These are phyloP conservation scores for Struthidea cinerea DNA, from an alignment of 2,113 vertebrate genomes.

Conservation along the genomic window DNA sequence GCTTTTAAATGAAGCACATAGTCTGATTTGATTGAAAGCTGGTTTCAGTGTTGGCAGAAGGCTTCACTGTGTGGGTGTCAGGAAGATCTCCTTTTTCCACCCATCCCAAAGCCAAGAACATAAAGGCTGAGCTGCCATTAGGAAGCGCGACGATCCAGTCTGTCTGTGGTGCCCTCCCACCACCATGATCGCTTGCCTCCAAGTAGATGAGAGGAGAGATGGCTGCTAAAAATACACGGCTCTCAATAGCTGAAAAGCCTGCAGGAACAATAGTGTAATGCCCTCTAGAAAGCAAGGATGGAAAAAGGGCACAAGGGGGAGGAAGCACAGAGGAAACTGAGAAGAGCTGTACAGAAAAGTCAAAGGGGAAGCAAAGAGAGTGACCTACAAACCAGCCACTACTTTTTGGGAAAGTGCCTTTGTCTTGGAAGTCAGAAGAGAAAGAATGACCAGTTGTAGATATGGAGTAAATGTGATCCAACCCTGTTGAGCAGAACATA, in stretches of 20 bases:
- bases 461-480: neutral
- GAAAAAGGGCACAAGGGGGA: neutral
- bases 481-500: neutral
- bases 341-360: neutral
- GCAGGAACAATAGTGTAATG: neutral
- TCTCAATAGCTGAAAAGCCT: neutral
- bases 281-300: neutral
- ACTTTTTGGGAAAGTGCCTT: neutral
- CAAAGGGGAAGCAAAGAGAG: neutral
- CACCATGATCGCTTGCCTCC: neutral
- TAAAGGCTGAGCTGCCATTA: neutral
- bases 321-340: neutral
- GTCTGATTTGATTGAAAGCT: neutral
- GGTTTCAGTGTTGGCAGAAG: neutral
- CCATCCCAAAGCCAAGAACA: neutral
- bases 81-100: neutral
- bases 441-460: neutral
- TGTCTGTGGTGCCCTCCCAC: neutral
- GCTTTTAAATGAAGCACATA: neutral
- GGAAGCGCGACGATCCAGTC: neutral
- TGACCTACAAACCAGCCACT: constrained; percentile 13
- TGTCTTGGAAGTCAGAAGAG: neutral
- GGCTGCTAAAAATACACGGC: neutral
- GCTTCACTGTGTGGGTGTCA: neutral
- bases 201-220: neutral